These are phyloP conservation scores for Anoura caudifer DNA, from an alignment of 2,113 vertebrate genomes.

Conservation along the genomic window DNA sequence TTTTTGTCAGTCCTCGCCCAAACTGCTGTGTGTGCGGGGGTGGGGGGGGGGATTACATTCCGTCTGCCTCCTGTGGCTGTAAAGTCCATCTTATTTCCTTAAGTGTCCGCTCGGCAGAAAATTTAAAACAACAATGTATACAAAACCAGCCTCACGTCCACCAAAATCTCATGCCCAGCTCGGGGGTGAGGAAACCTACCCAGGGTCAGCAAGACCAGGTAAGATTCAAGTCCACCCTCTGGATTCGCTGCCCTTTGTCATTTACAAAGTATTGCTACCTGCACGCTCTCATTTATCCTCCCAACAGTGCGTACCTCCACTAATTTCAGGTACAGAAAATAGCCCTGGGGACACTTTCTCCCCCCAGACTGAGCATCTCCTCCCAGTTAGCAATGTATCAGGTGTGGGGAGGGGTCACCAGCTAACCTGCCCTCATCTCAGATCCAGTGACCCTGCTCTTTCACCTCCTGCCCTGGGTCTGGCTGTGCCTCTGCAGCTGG, in stretches of 20 bases:
- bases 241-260: not conserved
- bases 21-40: not conserved
- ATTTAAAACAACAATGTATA: not conserved
- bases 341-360: not conserved
- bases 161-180: not conserved
- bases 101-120: not conserved
- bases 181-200: not conserved
- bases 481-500: not conserved
- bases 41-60: not conserved
- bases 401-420: not conserved
- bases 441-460: not conserved
- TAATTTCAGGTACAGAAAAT: not conserved
- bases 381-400: not conserved
- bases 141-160: not conserved
- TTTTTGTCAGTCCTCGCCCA: not conserved
- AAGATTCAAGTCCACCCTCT: not conserved
- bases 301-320: not conserved
- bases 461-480: not conserved
- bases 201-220: no score
- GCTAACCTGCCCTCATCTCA: not conserved
- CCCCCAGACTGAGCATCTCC: not conserved
- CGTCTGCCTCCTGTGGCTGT: not conserved
- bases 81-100: not conserved
- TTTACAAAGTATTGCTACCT: not conserved
- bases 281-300: not conserved